phyloP scores from a whole-genome alignment of 1,140 invertebrate genomes.

The Eciton burchellii region DNA sequence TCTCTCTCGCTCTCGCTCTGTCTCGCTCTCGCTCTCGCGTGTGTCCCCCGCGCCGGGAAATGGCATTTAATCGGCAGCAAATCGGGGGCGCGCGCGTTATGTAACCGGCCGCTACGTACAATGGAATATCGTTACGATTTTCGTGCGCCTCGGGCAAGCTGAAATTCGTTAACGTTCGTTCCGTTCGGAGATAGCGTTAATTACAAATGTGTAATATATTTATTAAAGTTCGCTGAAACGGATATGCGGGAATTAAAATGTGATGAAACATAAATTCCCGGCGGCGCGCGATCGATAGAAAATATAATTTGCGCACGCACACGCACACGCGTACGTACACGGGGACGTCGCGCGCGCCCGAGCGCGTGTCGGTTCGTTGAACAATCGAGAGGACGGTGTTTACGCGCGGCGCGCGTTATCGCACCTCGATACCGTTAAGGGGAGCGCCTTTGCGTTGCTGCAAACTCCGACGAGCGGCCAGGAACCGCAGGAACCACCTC shows the following conservation, averaged over 20 bases:
- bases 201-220: constrained; percentile 50
- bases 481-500: constrained; percentile 78
- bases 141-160: constrained; percentile 7
- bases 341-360: too few relatives aligned
- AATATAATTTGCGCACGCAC: constrained; percentile 42
- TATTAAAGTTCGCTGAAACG: constrained; percentile 50
- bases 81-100: constrained; percentile 30
- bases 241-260: constrained; percentile 49
- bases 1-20: too few relatives aligned
- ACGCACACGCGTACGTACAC: not conserved
- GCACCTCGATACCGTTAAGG: constrained; percentile 71
- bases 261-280: constrained; percentile 49
- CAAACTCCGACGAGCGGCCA: constrained; percentile 75
- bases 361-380: constrained; percentile 29
- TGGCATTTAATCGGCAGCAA: constrained; percentile 55
- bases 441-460: constrained; percentile 72
- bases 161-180: constrained; percentile 50
- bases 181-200: constrained; percentile 44
- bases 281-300: constrained; percentile 35
- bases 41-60: too few relatives aligned
- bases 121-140: constrained; percentile 38
- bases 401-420: constrained; percentile 38
- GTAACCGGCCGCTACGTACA: constrained; percentile 18
- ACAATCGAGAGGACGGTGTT: constrained; percentile 44
- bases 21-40: too few relatives aligned